Conservation (phyloP, 2,888 invertebrate species). For the Physocephala rufipes region DNA sequence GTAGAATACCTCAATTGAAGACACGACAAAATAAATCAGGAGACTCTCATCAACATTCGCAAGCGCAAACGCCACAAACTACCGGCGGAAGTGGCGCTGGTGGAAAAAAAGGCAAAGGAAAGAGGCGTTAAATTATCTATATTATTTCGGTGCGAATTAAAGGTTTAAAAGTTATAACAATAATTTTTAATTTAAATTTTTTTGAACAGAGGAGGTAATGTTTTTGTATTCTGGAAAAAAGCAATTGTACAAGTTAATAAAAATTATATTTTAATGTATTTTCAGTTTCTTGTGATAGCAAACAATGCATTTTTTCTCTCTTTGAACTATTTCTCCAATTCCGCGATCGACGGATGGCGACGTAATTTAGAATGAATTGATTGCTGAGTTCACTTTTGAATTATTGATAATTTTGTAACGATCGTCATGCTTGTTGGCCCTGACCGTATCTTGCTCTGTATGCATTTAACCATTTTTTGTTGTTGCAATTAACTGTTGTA, state of each 20-base stretch:
- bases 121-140: slow-evolving; percentile 52
- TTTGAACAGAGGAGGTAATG: neutral
- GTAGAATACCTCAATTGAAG: slow-evolving; percentile 91
- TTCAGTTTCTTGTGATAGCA: neutral
- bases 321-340: neutral
- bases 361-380: neutral
- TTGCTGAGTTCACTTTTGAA: neutral
- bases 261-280: neutral
- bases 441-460: neutral
- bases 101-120: slow-evolving; percentile 63
- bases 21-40: slow-evolving; percentile 70
- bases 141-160: no score
- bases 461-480: neutral
- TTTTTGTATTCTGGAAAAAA: neutral
- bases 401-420: neutral
- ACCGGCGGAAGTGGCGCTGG: slow-evolving; percentile 53
- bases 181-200: neutral
- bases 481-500: slow-evolving; percentile 14
- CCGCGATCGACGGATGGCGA: neutral
- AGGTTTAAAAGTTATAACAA: neutral
- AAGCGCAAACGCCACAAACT: slow-evolving; percentile 42
- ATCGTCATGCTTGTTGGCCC: neutral
- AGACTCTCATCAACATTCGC: slow-evolving; percentile 48
- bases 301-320: neutral
- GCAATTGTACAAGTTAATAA: neutral